Evolutionary conservation across 2,797 vertebrate species (phyloP).

Genomic region (Synanceia verrucosa): DNA sequence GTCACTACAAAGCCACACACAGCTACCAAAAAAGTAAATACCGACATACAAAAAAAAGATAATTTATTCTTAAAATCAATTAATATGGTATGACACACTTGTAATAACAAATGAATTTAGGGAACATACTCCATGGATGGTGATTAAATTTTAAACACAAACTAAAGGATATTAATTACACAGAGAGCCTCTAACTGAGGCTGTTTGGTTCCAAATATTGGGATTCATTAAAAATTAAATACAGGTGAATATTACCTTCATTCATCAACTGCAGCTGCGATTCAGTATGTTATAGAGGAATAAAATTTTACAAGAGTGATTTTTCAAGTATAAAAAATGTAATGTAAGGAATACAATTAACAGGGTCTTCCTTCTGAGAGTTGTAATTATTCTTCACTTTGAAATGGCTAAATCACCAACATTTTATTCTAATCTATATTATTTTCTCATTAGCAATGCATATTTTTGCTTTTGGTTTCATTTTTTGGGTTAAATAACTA

Average conservation of each 20-base stretch:
- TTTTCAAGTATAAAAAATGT: not conserved
- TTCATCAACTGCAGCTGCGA: slow-evolving; percentile 17
- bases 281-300: not conserved
- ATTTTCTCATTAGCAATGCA: not conserved
- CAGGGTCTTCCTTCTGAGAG: not conserved
- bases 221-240: slow-evolving; percentile 7
- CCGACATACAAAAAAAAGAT: not conserved
- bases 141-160: slow-evolving; percentile 1
- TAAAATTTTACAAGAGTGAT: not conserved
- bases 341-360: not conserved
- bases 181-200: not conserved
- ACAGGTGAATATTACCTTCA: not conserved
- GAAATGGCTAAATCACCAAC: not conserved
- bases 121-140: not conserved
- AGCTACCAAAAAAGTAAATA: no score
- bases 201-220: slow-evolving; percentile 1
- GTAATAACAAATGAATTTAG: not conserved
- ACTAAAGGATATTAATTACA: not conserved
- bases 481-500: not conserved
- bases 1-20: no score
- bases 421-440: not conserved
- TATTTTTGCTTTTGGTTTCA: not conserved
- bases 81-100: not conserved
- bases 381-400: slow-evolving; percentile 10
- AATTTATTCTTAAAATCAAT: no score